Base-by-base conservation (phyloP, 2,113 vertebrate species). In the Etheostoma cragini region DNA sequence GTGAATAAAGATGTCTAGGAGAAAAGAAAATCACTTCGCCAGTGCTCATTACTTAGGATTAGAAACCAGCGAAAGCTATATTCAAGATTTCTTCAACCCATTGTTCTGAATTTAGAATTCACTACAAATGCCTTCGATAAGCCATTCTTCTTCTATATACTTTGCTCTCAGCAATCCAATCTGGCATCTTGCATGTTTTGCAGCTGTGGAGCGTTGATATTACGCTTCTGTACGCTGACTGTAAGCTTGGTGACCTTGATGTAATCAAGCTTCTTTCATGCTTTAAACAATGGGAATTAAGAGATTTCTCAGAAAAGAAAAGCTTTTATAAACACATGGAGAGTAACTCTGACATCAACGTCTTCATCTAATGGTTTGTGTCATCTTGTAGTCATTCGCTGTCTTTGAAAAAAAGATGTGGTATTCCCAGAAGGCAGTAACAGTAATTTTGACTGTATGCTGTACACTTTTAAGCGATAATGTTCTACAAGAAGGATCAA, bases 101-200 rank as follows among this genome's bases (percentile, higher is more conserved):
- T 72, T 49, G 72, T 78, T 84, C 69, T 87, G 68, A 63, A 82
- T 84, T 71, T 67, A 84, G 62, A 87, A 35, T 30, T 17, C 64
- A 63, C 67, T 76, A 50, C 3, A 49, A 33, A 76, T 62, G 22
- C 50, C 53, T 69, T 16, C 58, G 46, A 42, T 19, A 35, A 24
- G 14, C 21, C 24, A 17, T 79, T 73, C 33, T 81, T 22, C 19
- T 56, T 26, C 19, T 56, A 56, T n/a, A 24, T 30, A 3, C 4
- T 35, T 63, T 33, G 26, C 45, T 21, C 11, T 78, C 24, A 54
- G 63, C 42, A 24, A 38, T 66, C 8, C 33, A 22, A 21, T 46
- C 30, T 53, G 8, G 30, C 57, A 30, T 74, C 7, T 61, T 24
- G 15, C 30, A 30, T 56, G 30, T 50, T 78, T 19, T 2, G 26